Conservation (phyloP, 2,888 invertebrate species). For the Nephrotoma flavescens region DNA sequence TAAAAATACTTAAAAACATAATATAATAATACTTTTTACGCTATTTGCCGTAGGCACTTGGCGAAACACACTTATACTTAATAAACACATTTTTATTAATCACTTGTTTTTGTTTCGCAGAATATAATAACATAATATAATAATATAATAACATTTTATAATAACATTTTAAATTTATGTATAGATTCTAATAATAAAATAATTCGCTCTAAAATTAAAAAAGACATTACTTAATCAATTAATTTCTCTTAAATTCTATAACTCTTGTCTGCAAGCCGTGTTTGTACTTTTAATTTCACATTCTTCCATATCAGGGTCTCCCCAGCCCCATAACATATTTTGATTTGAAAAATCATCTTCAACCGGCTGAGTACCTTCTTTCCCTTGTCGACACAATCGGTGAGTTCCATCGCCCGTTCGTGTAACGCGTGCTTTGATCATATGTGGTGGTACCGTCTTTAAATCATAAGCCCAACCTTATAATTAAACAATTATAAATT, state of each 20-base stretch:
- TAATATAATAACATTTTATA: background rate
- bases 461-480: constrained; percentile 75
- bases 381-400: constrained; percentile 19
- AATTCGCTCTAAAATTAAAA: background rate
- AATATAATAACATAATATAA: no score
- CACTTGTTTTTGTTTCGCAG: no score
- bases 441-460: constrained; percentile 57
- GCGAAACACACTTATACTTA: no score
- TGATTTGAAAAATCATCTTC: constrained; percentile 32
- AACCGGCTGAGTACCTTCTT: constrained; percentile 19
- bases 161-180: background rate
- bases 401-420: constrained; percentile 63
- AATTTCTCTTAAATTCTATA: background rate
- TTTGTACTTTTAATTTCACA: constrained; percentile 45
- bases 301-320: constrained; percentile 55
- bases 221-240: background rate
- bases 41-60: no score
- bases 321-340: constrained; percentile 66
- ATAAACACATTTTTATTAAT: no score
- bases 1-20: no score
- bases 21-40: no score
- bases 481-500: background rate
- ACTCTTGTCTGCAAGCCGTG: constrained; percentile 10
- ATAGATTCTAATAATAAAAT: background rate
- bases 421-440: constrained; percentile 50